Evolutionary conservation across 2,888 invertebrate genomes (phyloP).

Genomic region (Nomada fucata): DNA sequence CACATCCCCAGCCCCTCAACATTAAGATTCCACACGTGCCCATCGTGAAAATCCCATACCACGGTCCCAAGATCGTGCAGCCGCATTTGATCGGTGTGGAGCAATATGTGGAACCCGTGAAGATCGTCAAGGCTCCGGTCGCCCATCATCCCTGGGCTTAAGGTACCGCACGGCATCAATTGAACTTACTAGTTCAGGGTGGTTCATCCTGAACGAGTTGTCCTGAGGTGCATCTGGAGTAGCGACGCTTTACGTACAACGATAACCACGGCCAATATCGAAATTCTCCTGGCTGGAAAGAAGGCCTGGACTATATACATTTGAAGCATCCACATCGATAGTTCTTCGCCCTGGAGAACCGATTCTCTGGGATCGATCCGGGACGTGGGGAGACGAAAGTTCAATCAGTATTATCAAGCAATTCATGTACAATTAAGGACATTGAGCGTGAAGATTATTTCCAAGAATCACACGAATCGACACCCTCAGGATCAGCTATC

Average conservation of each 20-base stretch:
- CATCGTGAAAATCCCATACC: constrained; percentile 76
- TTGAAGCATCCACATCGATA: constrained; percentile 19
- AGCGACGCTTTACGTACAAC: constrained; percentile 48
- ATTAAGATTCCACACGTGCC: constrained; percentile 77
- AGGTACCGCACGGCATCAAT: constrained; percentile 49
- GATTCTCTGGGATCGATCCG: neutral
- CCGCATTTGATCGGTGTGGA: constrained; percentile 86
- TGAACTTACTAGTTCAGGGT: constrained; percentile 72
- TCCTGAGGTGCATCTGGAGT: constrained; percentile 48
- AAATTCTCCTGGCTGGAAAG: constrained; percentile 51
- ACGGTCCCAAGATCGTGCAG: constrained; percentile 83
- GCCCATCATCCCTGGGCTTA: constrained; percentile 81
- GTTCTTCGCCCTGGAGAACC: constrained; percentile 13
- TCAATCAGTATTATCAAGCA: constrained; percentile 49
- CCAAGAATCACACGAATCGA: constrained; percentile 7
- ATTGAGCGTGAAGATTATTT: constrained; percentile 3
- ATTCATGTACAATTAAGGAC: neutral
- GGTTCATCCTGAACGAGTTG: constrained; percentile 64
- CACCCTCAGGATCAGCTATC: constrained; percentile 47
- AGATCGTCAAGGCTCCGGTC: constrained; percentile 85
- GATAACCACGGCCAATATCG: constrained; percentile 56
- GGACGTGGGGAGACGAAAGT: neutral
- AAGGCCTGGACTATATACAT: constrained; percentile 38
- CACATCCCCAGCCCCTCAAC: constrained; percentile 81
- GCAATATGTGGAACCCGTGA: constrained; percentile 84